These are phyloP conservation scores for Mycetomoellerius zeteki DNA, from an alignment of 1,140 invertebrate species.

Conservation along the genomic window DNA sequence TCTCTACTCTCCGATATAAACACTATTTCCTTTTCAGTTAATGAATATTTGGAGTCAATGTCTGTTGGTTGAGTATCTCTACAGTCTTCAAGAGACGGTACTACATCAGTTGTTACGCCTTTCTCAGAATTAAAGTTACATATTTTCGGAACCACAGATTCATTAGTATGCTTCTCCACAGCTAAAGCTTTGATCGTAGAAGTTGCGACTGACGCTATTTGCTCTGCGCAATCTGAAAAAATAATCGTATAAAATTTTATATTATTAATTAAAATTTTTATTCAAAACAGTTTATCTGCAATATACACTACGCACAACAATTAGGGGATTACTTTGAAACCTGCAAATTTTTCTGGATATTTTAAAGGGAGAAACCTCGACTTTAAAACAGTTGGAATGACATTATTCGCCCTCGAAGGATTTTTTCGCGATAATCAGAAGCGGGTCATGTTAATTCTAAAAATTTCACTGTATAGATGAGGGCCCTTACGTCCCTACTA, in stretches of 20 bases:
- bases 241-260: not conserved
- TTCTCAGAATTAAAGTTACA: constrained; percentile 68
- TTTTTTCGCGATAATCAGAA: too few species aligned
- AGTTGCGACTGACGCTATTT: constrained; percentile 78
- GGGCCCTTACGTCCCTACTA: too few species aligned
- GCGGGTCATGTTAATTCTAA: too few species aligned
- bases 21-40: constrained; percentile 19
- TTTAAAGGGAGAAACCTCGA: too few species aligned
- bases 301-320: too few species aligned
- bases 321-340: too few species aligned
- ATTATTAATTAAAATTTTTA: not conserved
- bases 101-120: constrained; percentile 47
- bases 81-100: constrained; percentile 62
- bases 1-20: constrained; percentile 68
- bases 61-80: constrained; percentile 36
- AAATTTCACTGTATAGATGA: too few species aligned
- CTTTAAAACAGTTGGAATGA: too few species aligned
- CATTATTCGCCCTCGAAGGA: too few species aligned
- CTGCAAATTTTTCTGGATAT: too few species aligned
- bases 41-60: constrained; percentile 31
- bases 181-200: constrained; percentile 40
- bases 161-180: constrained; percentile 28
- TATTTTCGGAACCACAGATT: constrained; percentile 45
- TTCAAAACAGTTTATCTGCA: not conserved
- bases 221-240: constrained; percentile 84